Evolutionary conservation across 2,113 vertebrate species (phyloP).

Genomic region (Cinclus mexicanus): DNA sequence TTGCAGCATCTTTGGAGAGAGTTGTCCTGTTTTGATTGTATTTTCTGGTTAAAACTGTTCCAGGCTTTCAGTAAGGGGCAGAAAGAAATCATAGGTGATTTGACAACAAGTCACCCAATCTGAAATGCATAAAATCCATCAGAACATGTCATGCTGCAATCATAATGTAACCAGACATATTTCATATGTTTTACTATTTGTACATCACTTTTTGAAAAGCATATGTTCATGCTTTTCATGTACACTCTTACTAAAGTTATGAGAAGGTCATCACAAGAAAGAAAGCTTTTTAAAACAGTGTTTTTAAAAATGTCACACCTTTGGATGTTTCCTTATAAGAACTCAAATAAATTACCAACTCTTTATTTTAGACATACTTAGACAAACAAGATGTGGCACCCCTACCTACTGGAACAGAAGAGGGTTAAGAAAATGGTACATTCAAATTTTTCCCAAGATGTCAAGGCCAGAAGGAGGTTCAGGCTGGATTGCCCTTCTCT

Average conservation of each 20-base stretch:
- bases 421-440: fast-evolving
- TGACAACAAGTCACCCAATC: neutral
- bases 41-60: neutral
- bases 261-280: neutral
- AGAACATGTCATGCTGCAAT: neutral
- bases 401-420: neutral
- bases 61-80: neutral
- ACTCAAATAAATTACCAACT: neutral
- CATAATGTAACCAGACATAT: neutral
- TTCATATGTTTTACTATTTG: neutral
- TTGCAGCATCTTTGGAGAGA: neutral
- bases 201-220: neutral
- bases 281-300: neutral
- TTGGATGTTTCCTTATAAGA: neutral
- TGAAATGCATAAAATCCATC: neutral
- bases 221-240: fast-evolving
- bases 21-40: neutral
- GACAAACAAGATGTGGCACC: neutral
- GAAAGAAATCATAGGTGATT: neutral
- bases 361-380: neutral
- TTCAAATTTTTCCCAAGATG: neutral
- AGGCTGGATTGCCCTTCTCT: neutral
- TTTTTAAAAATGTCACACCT: neutral
- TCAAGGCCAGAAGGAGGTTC: neutral
- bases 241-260: neutral